Evolutionary conservation across 2,797 vertebrate genomes (phyloP), one percentile per base, ranked within the genome.

Genomic region (Periparus ater): DNA sequence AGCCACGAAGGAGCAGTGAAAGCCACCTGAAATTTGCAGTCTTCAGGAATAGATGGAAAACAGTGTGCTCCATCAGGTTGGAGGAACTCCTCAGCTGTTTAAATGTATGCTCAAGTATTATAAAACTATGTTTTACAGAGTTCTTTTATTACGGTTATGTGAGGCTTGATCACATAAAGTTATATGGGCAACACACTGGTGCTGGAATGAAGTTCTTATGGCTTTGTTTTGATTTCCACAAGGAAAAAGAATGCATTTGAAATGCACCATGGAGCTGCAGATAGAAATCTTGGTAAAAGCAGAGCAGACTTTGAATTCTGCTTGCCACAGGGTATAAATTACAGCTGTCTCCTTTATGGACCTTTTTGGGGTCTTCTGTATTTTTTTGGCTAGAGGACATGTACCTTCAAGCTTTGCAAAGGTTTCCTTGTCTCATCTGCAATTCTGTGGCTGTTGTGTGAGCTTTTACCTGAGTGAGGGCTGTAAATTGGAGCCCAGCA

Each of bases 211-310:
- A 89, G 85, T 81, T 93, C 82, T 95, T 94, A 96, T 6, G 81
- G 74, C 62, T 84, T 91, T 93, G 84, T 93, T 95, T 93, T 77
- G 70, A 85, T 96, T 97, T 95, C 86, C 75, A 87, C 82, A 57
- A 67, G 88, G 90, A 94, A 78, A 93, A 95, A 76, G 63, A 73
- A 78, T 84, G 48, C 75, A 89, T 96, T 91, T 81, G 84, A 89
- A 91, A 82, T 54, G 27, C 65, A 47, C 36, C 40, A 90, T 97
- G 76, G 61, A 95, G 81, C 93, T 82, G 83, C 65, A 93, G 92
- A 85, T 30, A 75, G 42, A 91, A 87, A 79, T 72, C n/a, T 94
- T 92, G 71, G 88, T 92, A 91, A 92, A 91, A 94, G 50, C 48
- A 85, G 72, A 95, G 55, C 76, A 89, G 68, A 70, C 76, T 83